Percentiles rank a stretch among this genome's conserved stretches.
phyloP scores from a whole-genome alignment of 1,140 invertebrate species.

The Aphaenogaster ashmeadi region DNA sequence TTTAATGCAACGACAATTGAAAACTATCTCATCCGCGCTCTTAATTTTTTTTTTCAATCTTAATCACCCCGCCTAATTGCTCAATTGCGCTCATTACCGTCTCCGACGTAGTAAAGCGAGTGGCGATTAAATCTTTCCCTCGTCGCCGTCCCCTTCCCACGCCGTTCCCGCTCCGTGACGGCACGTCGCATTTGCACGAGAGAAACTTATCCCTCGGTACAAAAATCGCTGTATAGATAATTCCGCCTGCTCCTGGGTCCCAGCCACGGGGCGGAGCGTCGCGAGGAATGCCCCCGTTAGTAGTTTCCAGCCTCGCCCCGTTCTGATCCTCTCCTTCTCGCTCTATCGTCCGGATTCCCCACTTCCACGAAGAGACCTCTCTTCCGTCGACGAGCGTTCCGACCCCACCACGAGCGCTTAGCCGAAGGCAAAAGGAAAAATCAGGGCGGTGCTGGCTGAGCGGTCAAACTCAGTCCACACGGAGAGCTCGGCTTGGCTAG shows the following conservation, averaged over 20 bases:
- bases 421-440: constrained; percentile 81
- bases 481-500: constrained; percentile 82
- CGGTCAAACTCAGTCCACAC: constrained; percentile 83
- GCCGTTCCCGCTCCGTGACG: constrained; percentile 54
- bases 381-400: constrained; percentile 38
- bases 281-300: constrained; percentile 68
- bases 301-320: constrained; percentile 68
- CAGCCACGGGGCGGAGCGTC: constrained; percentile 58
- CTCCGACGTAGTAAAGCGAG: constrained; percentile 83
- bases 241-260: constrained; percentile 44
- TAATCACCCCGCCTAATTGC: constrained; percentile 86
- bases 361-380: constrained; percentile 50
- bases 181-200: constrained; percentile 75
- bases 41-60: constrained; percentile 79
- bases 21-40: constrained; percentile 64
- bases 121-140: constrained; percentile 84
- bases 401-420: constrained; percentile 61
- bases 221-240: constrained; percentile 73
- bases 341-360: constrained; percentile 49
- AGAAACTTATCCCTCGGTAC: constrained; percentile 76
- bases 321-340: constrained; percentile 66
- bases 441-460: constrained; percentile 69
- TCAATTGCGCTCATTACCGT: constrained; percentile 88
- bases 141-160: constrained; percentile 27
- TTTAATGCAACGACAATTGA: constrained; percentile 62